Base-by-base conservation (phyloP, 2,113 vertebrate genomes). In the Strix aluco region DNA sequence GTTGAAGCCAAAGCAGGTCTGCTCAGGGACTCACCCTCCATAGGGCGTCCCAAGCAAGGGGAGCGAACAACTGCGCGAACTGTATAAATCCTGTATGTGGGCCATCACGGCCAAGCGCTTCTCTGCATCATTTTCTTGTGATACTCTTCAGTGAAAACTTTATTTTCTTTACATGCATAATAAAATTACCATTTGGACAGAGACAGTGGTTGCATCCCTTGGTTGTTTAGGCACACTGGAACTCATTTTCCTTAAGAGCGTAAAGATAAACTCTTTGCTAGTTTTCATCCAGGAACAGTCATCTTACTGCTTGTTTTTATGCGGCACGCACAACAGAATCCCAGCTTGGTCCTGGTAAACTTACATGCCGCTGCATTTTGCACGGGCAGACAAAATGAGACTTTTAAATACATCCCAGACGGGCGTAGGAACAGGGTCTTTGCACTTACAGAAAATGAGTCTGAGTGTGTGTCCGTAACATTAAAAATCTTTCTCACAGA, bases 371-470 rank as follows among this genome's bases (percentile, higher is more conserved):
- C 42, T 30, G 65, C 1, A 2, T 42, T 72, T 59, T 27, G 85
- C 47, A 40, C 0, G 3, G 54, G 42, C 69, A 70, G 19, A 22
- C 51, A 23, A 26, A 81, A 42, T 20, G 2, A 13, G 58, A 16
- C 9, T 34, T 67, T 16, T n/a, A 38, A 13, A 57, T 62, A 1
- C 29, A 25, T 22, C 4, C 32, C 51, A 1, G 0, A 4, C 1
- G 17, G 70, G 42, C 0, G 32, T 1, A 3, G 21, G 52, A 8
- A 7, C 40, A 5, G 29, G 65, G 2, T 7, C 0, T 5, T 57
- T 61, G 32, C 55, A 6, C 52, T 19, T 23, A 1, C 32, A n/a
- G 40, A 12, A 3, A 18, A 5, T 0, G 14, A 8, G n/a, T 0
- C 38, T 10, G 25, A 13, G 30, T 2, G 6, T 12, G 29, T 51